Evolutionary conservation across 2,888 invertebrate genomes (phyloP).

Genomic region (Chloromyia formosa): DNA sequence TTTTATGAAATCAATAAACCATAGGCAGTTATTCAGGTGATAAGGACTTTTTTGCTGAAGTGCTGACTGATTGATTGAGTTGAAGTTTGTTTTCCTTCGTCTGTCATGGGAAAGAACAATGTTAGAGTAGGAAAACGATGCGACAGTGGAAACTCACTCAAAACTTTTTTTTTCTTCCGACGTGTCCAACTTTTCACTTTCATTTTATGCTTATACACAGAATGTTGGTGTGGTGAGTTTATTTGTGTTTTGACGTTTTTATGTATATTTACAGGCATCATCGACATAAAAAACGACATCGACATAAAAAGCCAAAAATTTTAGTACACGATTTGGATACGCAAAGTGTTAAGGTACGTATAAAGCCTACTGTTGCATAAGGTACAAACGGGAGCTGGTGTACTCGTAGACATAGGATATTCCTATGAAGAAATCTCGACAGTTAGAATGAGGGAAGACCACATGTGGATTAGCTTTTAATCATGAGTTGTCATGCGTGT

Average conservation of each 20-base stretch:
- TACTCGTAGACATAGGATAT: no score
- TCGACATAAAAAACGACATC: conserved; percentile 62
- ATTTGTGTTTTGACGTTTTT: conserved; percentile 31
- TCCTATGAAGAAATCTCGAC: no score
- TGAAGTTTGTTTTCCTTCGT: neutral
- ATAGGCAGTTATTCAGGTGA: neutral
- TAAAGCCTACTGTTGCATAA: neutral
- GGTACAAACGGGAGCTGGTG: no score
- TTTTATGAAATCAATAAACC: conserved; percentile 25
- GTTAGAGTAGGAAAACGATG: neutral
- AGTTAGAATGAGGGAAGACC: no score
- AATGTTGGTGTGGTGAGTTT: neutral
- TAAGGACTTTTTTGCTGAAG: conserved; percentile 12
- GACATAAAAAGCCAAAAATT: conserved; percentile 64
- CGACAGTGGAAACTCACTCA: neutral
- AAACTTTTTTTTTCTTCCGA: conserved; percentile 3
- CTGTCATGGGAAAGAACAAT: neutral
- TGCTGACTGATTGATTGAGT: conserved; percentile 28
- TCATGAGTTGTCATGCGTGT: no score
- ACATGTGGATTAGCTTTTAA: no score
- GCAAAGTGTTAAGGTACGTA: conserved; percentile 62
- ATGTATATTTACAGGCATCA: conserved; percentile 57
- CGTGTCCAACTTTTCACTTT: conserved; percentile 8
- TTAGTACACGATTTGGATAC: conserved; percentile 64
- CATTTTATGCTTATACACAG: no score